phyloP scores from a whole-genome alignment of 2,797 vertebrate species.

The Momotus momota region DNA sequence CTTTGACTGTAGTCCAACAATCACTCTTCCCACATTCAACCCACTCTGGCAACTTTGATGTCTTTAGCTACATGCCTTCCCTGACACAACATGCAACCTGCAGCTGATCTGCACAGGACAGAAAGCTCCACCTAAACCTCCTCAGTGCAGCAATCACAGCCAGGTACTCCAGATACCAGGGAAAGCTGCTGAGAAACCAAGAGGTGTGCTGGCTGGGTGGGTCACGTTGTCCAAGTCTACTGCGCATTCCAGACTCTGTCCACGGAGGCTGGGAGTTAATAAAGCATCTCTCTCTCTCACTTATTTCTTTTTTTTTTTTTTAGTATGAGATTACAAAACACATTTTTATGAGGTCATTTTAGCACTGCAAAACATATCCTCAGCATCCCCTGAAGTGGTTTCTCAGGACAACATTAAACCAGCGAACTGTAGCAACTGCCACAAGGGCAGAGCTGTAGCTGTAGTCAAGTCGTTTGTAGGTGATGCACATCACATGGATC shows the following conservation, averaged over 20 bases:
- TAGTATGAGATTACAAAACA: conserved; percentile 9
- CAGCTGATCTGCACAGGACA: not conserved
- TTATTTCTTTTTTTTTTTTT: not conserved
- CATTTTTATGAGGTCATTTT: conserved; percentile 52
- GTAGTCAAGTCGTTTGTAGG: conserved; percentile 8
- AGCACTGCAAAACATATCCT: conserved; percentile 32
- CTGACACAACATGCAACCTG: not conserved
- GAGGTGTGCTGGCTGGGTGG: not conserved
- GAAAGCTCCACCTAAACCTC: not conserved
- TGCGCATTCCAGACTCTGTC: not conserved
- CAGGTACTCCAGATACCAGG: not conserved
- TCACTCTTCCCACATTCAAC: not conserved
- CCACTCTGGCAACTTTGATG: not conserved
- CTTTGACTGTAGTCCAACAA: not conserved
- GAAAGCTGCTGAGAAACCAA: not conserved
- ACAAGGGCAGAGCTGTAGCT: conserved; percentile 60
- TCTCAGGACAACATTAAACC: conserved; percentile 61
- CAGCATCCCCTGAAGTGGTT: conserved; percentile 25
- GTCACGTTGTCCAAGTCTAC: not conserved
- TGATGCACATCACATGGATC: conserved; percentile 59
- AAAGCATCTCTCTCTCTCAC: conserved; percentile 26
- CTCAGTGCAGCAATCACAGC: not conserved
- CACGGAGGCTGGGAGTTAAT: conserved; percentile 22
- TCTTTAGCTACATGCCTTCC: not conserved
- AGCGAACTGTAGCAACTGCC: conserved; percentile 43